A percentile compares a stretch with the other conserved stretches of the same genome.
These are phyloP conservation scores for Nycticorax nycticorax DNA, from an alignment of 2,113 vertebrate species.

Conservation along the genomic window DNA sequence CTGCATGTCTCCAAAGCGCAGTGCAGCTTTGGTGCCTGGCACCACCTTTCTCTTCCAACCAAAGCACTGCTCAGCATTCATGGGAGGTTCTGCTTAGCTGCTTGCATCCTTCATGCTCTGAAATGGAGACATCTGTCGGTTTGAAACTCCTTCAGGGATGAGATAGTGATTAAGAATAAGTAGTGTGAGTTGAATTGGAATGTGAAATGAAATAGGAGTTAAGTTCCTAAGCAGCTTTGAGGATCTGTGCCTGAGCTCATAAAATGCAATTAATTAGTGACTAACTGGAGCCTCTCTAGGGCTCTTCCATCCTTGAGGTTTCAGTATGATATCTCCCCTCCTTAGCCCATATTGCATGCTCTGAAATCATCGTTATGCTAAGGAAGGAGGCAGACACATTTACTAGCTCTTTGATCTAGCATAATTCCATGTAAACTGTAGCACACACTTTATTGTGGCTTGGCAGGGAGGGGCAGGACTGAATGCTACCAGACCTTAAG, in stretches of 20 bases:
- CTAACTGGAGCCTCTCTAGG: background rate
- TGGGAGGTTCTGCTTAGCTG: background rate
- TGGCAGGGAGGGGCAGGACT: background rate
- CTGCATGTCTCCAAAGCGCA: background rate
- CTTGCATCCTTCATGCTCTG: background rate
- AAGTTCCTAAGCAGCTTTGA: constrained; percentile 34
- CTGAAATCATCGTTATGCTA: background rate
- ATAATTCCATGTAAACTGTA: background rate
- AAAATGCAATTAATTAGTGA: constrained; percentile 43
- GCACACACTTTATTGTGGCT: accelerated
- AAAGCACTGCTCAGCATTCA: background rate
- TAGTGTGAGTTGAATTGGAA: constrained; percentile 25
- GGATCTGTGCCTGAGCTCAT: background rate
- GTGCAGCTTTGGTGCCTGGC: background rate
- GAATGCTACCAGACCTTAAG: background rate
- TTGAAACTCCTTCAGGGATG: constrained; percentile 33
- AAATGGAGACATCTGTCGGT: constrained; percentile 21
- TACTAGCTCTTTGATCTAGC: background rate
- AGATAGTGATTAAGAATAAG: constrained; percentile 9
- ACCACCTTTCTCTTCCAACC: background rate
- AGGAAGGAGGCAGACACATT: background rate
- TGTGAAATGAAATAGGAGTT: constrained; percentile 12
- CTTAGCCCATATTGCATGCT: background rate
- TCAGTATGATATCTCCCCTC: background rate
- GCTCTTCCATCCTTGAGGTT: background rate